Evolutionary conservation across 23 tunicate genomes (phyloP).

Genomic region (Diplosoma virens): DNA sequence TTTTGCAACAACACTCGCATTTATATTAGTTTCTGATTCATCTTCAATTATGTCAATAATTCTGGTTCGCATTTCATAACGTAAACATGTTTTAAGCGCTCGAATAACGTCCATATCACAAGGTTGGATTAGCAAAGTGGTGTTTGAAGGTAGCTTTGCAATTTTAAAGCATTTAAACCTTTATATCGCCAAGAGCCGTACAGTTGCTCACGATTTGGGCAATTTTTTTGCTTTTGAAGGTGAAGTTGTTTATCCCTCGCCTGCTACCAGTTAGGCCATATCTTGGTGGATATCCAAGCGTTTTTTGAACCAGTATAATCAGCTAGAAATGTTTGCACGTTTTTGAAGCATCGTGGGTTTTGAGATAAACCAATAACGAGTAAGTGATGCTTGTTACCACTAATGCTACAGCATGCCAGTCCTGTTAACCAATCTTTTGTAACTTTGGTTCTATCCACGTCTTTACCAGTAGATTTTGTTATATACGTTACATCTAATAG

Average conservation of each 20-base stretch:
- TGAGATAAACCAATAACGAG: constrained; percentile 11
- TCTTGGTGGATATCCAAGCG: neutral
- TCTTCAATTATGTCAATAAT: too few species aligned
- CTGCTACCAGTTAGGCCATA: constrained; percentile 11
- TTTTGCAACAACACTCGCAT: too few species aligned
- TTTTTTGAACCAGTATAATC: neutral
- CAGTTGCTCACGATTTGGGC: neutral
- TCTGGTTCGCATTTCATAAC: too few species aligned
- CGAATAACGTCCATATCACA: constrained; percentile 1
- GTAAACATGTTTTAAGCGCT: too few species aligned
- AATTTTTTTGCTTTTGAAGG: neutral
- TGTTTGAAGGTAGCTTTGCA: constrained; percentile 3
- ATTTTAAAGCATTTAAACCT: neutral
- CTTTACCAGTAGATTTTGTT: neutral
- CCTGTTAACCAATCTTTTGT: neutral
- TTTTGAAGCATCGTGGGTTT: constrained; percentile 12
- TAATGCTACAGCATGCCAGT: constrained; percentile 17
- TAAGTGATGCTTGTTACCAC: neutral
- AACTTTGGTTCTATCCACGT: neutral
- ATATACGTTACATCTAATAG: neutral
- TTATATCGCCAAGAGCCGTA: constrained; percentile 1
- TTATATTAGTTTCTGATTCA: neutral
- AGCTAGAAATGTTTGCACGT: neutral
- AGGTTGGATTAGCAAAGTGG: constrained; percentile 12
- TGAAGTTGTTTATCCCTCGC: neutral